These are phyloP conservation scores for Boulengeromyrus knoepffleri DNA, from an alignment of 2,113 vertebrate genomes.

Conservation along the genomic window DNA sequence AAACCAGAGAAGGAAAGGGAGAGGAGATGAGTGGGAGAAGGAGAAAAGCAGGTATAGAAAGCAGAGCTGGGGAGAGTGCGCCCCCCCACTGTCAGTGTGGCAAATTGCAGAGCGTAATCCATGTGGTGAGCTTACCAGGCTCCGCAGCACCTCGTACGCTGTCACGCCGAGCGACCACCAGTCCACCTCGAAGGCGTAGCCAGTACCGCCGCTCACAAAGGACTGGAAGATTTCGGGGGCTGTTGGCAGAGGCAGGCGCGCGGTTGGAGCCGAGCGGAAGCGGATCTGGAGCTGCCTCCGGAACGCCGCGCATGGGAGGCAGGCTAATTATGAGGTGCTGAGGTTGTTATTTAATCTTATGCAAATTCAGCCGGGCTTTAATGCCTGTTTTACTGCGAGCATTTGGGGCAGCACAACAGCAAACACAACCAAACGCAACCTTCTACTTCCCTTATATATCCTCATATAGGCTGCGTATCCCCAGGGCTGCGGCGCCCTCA, in stretches of 20 bases:
- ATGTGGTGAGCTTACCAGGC: conserved; percentile 68
- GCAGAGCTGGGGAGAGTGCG: background rate
- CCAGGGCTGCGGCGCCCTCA: conserved; percentile 42
- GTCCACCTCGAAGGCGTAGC: conserved; percentile 93
- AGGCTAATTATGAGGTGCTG: background rate
- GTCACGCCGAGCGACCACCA: conserved; percentile 98
- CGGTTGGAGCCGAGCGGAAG: background rate
- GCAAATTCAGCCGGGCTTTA: background rate
- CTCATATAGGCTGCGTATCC: background rate
- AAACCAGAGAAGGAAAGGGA: background rate
- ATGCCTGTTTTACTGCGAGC: background rate
- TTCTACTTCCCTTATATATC: background rate
- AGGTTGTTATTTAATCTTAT: background rate
- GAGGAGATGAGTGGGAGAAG: background rate
- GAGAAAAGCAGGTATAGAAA: background rate
- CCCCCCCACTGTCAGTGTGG: background rate
- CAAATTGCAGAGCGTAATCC: background rate
- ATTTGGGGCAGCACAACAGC: background rate
- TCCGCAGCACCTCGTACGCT: conserved; percentile 84
- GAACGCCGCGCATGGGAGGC: background rate
- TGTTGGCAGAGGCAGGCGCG: conserved; percentile 35
- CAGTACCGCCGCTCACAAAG: conserved; percentile 81
- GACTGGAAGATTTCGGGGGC: conserved; percentile 98
- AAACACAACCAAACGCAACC: background rate
- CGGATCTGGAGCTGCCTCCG: background rate